Evolutionary conservation across 2,113 vertebrate species (phyloP).

Genomic region (Accipiter virgatus): DNA sequence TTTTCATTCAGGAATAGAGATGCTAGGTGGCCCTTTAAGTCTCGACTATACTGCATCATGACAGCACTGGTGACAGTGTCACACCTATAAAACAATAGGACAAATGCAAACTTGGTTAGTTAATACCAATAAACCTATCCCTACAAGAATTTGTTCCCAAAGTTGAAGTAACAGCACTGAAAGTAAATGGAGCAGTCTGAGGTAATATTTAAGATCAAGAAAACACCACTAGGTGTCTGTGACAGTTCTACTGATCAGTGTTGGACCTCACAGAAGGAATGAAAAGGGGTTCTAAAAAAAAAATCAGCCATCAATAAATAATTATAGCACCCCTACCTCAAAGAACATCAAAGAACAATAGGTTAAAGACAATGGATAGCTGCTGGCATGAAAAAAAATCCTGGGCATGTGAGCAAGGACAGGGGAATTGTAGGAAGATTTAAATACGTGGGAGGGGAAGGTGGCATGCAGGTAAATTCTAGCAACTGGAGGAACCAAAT

Average conservation of each 20-base stretch:
- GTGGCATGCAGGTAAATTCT: background rate
- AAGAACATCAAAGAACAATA: background rate
- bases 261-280: background rate
- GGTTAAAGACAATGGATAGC: background rate
- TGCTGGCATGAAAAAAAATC: background rate
- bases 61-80: slow-evolving; percentile 96
- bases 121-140: background rate
- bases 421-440: background rate
- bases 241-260: background rate
- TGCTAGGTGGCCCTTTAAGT: slow-evolving; percentile 95
- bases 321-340: slow-evolving; percentile 19
- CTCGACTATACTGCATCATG: slow-evolving; percentile 99
- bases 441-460: background rate
- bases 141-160: background rate
- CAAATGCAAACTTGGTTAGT: background rate
- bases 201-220: background rate
- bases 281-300: background rate
- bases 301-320: background rate
- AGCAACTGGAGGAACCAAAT: background rate
- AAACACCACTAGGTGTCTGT: background rate
- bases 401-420: background rate
- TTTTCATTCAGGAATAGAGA: slow-evolving; percentile 98
- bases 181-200: background rate
- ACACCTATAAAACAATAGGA: slow-evolving; percentile 73
- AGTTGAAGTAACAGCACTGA: background rate